phyloP scores from a whole-genome alignment of 1,140 invertebrate genomes.

The Rhopalosiphum maidis region DNA sequence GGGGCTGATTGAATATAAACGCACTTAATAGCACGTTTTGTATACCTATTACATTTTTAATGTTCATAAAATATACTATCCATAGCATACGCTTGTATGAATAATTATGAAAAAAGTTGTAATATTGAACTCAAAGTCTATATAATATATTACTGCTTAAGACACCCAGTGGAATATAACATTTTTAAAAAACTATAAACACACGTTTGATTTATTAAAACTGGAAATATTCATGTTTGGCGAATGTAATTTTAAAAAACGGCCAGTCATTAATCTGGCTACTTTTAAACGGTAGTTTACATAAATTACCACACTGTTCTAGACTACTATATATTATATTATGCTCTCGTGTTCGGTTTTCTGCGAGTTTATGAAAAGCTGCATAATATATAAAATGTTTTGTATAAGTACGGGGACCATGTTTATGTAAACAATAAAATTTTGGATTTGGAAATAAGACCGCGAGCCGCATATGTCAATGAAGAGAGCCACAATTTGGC shows the following conservation, averaged over 20 bases:
- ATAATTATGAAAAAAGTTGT: slow-evolving; percentile 5
- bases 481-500: too few relatives aligned
- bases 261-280: slow-evolving; percentile 18
- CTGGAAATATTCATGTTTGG: slow-evolving; percentile 23
- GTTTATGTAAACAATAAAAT: not conserved
- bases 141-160: not conserved
- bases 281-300: slow-evolving; percentile 38
- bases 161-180: too few relatives aligned
- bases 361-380: not conserved
- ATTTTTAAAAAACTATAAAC: slow-evolving; percentile 12
- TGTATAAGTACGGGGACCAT: not conserved
- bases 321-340: not conserved
- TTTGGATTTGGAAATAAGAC: too few relatives aligned
- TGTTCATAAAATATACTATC: not conserved
- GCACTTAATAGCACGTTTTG: not conserved
- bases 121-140: slow-evolving; percentile 12
- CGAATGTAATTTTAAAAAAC: slow-evolving; percentile 33
- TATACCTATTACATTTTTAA: slow-evolving; percentile 19
- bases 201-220: slow-evolving; percentile 20
- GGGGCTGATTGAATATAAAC: slow-evolving; percentile 11
- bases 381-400: not conserved
- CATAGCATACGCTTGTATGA: not conserved
- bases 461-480: too few relatives aligned
- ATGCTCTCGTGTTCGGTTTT: not conserved
- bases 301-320: slow-evolving; percentile 12